phyloP scores from a whole-genome alignment of 2,797 vertebrate genomes.

The Limosa lapponica region DNA sequence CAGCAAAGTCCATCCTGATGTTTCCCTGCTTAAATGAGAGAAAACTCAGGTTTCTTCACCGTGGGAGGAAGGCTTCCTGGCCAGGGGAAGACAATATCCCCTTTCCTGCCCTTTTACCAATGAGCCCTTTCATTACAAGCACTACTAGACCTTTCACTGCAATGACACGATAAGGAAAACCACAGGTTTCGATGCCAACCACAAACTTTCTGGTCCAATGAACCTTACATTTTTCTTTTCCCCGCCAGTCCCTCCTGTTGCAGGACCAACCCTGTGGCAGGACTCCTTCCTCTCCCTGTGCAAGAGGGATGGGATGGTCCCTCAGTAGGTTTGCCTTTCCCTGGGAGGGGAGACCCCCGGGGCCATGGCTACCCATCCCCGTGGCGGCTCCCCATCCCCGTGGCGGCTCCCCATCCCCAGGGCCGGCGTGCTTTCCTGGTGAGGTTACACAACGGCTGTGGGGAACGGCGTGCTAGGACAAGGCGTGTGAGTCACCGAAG shows the following conservation, averaged over 20 bases:
- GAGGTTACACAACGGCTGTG: constrained; percentile 13
- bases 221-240: neutral
- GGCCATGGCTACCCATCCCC: neutral
- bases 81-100: neutral
- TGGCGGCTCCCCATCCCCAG: neutral
- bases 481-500: constrained; percentile 50
- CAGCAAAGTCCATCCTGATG: neutral
- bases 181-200: neutral
- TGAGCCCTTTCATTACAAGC: neutral
- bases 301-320: neutral
- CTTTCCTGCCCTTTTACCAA: neutral
- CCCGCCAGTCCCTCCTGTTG: neutral
- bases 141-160: neutral
- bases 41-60: neutral
- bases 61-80: neutral
- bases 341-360: neutral
- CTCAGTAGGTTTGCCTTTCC: neutral
- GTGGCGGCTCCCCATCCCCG: fast-evolving
- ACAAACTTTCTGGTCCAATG: neutral
- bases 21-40: neutral
- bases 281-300: neutral
- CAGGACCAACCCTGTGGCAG: fast-evolving
- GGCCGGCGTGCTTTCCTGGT: neutral
- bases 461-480: constrained; percentile 16
- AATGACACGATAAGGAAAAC: neutral